Percentiles rank a stretch among this genome's conserved stretches.
Conservation (phyloP, 2,888 invertebrate species). For the Agonum fuliginosum region DNA sequence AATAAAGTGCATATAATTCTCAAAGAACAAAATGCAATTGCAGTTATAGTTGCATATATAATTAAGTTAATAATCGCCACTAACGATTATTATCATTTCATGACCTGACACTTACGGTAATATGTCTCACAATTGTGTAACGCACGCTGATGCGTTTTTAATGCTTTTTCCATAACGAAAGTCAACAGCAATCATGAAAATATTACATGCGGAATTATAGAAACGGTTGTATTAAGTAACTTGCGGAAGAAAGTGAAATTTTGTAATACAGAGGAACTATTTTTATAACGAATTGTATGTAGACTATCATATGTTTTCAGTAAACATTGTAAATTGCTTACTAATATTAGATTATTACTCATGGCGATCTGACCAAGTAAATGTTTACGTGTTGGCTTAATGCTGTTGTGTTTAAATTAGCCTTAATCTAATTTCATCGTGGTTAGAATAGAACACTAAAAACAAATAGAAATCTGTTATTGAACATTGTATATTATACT, state of each 20-base stretch:
- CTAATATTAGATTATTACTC: slow-evolving; percentile 21
- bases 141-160: neutral
- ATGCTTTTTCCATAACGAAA: neutral
- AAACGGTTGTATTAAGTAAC: neutral
- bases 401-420: slow-evolving; percentile 1
- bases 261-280: neutral
- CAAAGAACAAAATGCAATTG: no score
- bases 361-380: neutral
- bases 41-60: no score
- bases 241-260: slow-evolving; percentile 12
- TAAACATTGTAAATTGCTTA: neutral
- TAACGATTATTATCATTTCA: no score
- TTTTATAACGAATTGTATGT: neutral
- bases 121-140: slow-evolving; percentile 2
- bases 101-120: no score
- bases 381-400: slow-evolving; percentile 17
- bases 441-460: slow-evolving; percentile 12
- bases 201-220: slow-evolving; percentile 4
- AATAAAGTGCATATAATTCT: neutral
- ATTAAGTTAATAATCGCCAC: no score
- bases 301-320: neutral
- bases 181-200: slow-evolving; percentile 11
- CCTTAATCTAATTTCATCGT: slow-evolving; percentile 18
- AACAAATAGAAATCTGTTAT: neutral
- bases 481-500: neutral